Evolutionary conservation across 2,888 invertebrate genomes (phyloP).

Genomic region (Drosophila testacea): DNA sequence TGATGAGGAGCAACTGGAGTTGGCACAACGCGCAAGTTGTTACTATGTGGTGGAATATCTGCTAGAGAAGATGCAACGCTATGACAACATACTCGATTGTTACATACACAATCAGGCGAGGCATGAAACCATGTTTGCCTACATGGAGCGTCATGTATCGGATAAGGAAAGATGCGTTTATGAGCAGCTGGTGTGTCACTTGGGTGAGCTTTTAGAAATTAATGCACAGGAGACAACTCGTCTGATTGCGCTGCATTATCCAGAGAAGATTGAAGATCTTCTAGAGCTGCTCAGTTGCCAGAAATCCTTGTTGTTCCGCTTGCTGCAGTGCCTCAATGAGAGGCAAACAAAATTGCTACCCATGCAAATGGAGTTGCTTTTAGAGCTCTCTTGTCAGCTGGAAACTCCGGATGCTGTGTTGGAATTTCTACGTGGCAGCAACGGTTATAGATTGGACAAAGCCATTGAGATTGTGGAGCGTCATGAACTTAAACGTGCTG

Average conservation of each 20-base stretch:
- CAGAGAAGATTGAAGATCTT: constrained; percentile 85
- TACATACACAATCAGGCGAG: constrained; percentile 88
- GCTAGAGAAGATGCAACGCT: constrained; percentile 88
- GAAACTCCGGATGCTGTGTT: constrained; percentile 86
- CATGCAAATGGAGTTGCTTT: constrained; percentile 87
- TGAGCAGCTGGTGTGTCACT: constrained; percentile 85
- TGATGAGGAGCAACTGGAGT: constrained; percentile 87
- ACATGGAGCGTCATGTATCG: constrained; percentile 86
- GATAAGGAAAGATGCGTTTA: constrained; percentile 85
- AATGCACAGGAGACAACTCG: constrained; percentile 88
- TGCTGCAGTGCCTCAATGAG: constrained; percentile 88
- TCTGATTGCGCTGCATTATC: constrained; percentile 87
- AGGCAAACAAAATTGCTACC: constrained; percentile 82
- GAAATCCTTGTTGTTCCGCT: constrained; percentile 85
- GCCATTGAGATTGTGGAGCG: constrained; percentile 88
- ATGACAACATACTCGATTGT: constrained; percentile 88
- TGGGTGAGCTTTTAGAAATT: constrained; percentile 87
- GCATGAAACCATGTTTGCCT: constrained; percentile 88
- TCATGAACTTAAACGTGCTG: constrained; percentile 88
- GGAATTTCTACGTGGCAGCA: constrained; percentile 86
- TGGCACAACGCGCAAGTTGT: constrained; percentile 89
- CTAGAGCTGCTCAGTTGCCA: constrained; percentile 80
- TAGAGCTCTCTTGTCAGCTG: constrained; percentile 88
- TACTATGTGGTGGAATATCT: constrained; percentile 90
- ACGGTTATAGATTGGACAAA: constrained; percentile 88